Base-by-base conservation (phyloP, 2,797 vertebrate species). In the Aphelocoma californica region DNA sequence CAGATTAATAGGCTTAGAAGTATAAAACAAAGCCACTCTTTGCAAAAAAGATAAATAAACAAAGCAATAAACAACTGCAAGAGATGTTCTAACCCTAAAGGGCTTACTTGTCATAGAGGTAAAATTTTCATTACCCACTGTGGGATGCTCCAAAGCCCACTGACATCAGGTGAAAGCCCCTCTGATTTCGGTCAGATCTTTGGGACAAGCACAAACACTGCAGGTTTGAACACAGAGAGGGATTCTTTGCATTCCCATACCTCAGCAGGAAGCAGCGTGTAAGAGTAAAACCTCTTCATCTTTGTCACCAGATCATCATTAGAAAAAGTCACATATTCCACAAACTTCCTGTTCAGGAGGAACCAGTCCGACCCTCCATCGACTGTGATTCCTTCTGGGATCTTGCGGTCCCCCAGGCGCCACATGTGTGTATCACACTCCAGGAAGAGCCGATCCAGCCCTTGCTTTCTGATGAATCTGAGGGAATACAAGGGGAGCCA, bases 391-490 rank as follows among this genome's bases (percentile, higher is more conserved):
- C 99, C 99, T 64, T 99, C 99, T 1, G 99, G 99, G 97, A 99
- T 99, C 94, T 98, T 98, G 53, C 99, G 98, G 96, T 99, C 99
- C 2, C 99, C 99, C 53, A 99, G 98, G 75, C 99, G 98, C 99
- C 99, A 99, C 99, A 99, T 99, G 98, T 99, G 99, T 1, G 99
- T 99, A 21, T 99, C 99, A 0, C 99, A 99, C 97, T 99, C 99
- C 47, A 98, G 98, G 97, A 99, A 99, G 25, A 99, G 98, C 47
- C 99, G 98, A 77, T 99, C 99, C 95, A 99, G 97, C 17, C 99
- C 99, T 87, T 99, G 99, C 48, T 99, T 99, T 50, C 99, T 98
- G 96, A 99, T 99, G 91, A 99, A 99, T 83, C 99, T 99, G 90
- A 38, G 36, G 26, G 60, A 88, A 70, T 34, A 29, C 61, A 78